Percentiles rank a stretch among this genome's conserved stretches.
Evolutionary conservation across 1,140 invertebrate genomes (phyloP).

Genomic region (Hyphantria cunea): DNA sequence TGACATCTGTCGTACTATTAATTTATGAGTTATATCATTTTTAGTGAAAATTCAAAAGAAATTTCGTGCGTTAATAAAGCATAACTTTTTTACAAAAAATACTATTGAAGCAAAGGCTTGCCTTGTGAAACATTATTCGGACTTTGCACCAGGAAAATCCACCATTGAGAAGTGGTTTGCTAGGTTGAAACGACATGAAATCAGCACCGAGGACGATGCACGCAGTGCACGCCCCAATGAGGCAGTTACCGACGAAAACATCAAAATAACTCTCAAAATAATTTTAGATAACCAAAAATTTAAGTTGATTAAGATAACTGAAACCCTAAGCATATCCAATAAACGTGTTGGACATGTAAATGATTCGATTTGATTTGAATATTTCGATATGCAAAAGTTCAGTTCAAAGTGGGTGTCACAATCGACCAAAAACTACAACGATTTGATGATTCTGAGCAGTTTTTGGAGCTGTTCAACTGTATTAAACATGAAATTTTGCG

Average conservation of each 20-base stretch:
- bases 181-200: neutral
- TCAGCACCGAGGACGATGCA: slow-evolving; percentile 38
- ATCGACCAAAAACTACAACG: slow-evolving; percentile 28
- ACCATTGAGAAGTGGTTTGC: neutral
- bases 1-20: no score
- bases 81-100: no score
- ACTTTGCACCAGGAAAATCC: neutral
- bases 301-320: slow-evolving; percentile 27
- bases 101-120: no score
- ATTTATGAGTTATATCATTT: no score
- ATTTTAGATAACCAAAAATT: slow-evolving; percentile 9
- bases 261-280: slow-evolving; percentile 19
- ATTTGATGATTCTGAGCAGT: slow-evolving; percentile 27
- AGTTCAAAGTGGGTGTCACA: slow-evolving; percentile 25
- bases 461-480: slow-evolving; percentile 9
- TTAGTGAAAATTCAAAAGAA: no score
- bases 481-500: slow-evolving; percentile 11
- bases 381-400: slow-evolving; percentile 14
- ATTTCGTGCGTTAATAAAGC: no score
- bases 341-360: slow-evolving; percentile 16
- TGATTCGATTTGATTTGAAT: no score
- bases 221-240: slow-evolving; percentile 37
- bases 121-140: no score
- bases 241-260: slow-evolving; percentile 12
- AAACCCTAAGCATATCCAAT: slow-evolving; percentile 18